Conservation (phyloP, 2,888 invertebrate genomes). For the Teleiodes luculella region DNA sequence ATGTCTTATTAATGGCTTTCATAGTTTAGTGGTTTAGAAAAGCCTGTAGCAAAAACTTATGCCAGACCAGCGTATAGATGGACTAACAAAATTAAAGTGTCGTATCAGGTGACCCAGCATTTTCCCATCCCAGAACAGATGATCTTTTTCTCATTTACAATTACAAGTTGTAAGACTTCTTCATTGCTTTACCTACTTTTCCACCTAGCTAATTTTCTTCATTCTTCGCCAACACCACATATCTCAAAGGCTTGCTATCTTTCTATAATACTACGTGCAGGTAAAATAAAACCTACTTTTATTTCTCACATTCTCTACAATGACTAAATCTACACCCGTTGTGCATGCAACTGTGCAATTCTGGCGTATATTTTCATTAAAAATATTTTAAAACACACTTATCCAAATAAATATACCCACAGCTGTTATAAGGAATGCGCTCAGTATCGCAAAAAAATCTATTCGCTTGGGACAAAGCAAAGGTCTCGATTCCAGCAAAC, state of each 20-base stretch:
- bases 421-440: neutral
- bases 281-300: neutral
- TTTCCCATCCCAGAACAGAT: too few relatives aligned
- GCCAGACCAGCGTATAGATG: too few relatives aligned
- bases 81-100: too few relatives aligned
- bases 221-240: too few relatives aligned
- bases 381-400: conserved; percentile 4
- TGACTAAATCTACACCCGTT: neutral
- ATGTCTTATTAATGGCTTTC: conserved; percentile 3
- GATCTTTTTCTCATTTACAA: too few relatives aligned
- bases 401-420: conserved; percentile 5
- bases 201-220: too few relatives aligned
- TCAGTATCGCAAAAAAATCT: conserved; percentile 13
- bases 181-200: too few relatives aligned
- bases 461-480: conserved; percentile 16
- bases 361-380: conserved; percentile 10
- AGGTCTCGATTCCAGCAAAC: too few relatives aligned
- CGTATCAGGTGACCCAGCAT: too few relatives aligned
- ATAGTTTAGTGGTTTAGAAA: neutral
- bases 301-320: neutral
- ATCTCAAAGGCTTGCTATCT: too few relatives aligned
- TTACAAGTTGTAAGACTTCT: too few relatives aligned
- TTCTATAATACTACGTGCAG: too few relatives aligned
- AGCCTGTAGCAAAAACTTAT: neutral
- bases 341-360: neutral